phyloP scores from a whole-genome alignment of 2,797 vertebrate genomes.

The Rhynchonycteris naso region DNA sequence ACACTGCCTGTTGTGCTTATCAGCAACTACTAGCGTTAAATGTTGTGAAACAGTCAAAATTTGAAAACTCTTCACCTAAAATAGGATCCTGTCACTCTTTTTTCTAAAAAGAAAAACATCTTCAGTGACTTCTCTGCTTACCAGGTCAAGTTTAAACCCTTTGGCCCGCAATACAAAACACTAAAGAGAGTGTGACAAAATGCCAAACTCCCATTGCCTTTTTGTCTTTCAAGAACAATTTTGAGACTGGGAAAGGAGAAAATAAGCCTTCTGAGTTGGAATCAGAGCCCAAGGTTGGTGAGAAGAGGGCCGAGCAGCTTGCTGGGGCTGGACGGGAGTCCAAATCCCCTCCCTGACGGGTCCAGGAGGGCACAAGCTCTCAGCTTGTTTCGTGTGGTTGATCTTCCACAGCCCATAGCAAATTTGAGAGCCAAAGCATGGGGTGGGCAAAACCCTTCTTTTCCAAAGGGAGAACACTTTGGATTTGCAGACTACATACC shows the following conservation, averaged over 20 bases:
- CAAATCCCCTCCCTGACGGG: not conserved
- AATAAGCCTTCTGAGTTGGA: not conserved
- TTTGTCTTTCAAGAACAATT: slow-evolving; percentile 32
- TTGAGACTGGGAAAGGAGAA: not conserved
- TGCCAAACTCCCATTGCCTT: not conserved
- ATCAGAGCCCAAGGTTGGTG: not conserved
- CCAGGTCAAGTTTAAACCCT: slow-evolving; percentile 28
- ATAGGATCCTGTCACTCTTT: not conserved
- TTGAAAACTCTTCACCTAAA: not conserved
- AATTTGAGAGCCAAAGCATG: not conserved
- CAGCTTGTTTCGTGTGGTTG: not conserved
- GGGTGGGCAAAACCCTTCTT: not conserved
- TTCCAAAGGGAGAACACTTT: not conserved
- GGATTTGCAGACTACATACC: not conserved
- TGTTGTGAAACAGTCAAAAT: not conserved
- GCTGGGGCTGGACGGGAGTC: not conserved
- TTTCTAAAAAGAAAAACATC: not conserved
- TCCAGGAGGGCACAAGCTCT: not conserved
- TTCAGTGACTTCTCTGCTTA: slow-evolving; percentile 18
- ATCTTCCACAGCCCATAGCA: not conserved
- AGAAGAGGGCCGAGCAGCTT: not conserved
- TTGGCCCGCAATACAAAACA: not conserved
- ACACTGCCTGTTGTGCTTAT: not conserved
- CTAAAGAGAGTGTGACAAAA: not conserved
- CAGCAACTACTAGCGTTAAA: not conserved